Evolutionary conservation across 1,140 invertebrate species (phyloP).

Genomic region (Myzus persicae): DNA sequence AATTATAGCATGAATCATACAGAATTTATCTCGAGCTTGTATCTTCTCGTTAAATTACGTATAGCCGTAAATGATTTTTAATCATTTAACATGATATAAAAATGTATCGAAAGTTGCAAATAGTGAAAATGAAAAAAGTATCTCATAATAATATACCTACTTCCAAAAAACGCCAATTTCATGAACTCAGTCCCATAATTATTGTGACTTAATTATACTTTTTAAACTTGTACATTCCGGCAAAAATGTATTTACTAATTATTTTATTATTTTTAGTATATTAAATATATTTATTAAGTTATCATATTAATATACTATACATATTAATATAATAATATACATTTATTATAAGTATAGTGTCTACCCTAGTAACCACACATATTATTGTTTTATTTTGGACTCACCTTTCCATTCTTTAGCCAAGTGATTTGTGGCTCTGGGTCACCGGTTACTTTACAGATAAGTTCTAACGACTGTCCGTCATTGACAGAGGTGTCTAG

Average conservation of each 20-base stretch:
- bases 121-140: too few relatives aligned
- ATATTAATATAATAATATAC: neutral
- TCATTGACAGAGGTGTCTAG: conserved; percentile 78
- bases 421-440: conserved; percentile 90
- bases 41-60: too few relatives aligned
- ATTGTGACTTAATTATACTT: neutral
- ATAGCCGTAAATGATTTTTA: too few relatives aligned
- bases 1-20: too few relatives aligned
- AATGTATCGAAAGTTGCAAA: too few relatives aligned
- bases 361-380: neutral
- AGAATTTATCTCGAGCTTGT: too few relatives aligned
- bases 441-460: conserved; percentile 83
- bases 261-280: neutral
- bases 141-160: too few relatives aligned
- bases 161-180: too few relatives aligned
- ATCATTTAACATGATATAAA: too few relatives aligned
- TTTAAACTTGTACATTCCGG: neutral
- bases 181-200: too few relatives aligned
- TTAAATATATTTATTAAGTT: too few relatives aligned
- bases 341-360: neutral
- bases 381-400: neutral
- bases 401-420: conserved; percentile 80
- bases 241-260: neutral
- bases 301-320: neutral
- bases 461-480: conserved; percentile 80